phyloP scores from a whole-genome alignment of 2,113 vertebrate species.

The Phyllostomus discolor region DNA sequence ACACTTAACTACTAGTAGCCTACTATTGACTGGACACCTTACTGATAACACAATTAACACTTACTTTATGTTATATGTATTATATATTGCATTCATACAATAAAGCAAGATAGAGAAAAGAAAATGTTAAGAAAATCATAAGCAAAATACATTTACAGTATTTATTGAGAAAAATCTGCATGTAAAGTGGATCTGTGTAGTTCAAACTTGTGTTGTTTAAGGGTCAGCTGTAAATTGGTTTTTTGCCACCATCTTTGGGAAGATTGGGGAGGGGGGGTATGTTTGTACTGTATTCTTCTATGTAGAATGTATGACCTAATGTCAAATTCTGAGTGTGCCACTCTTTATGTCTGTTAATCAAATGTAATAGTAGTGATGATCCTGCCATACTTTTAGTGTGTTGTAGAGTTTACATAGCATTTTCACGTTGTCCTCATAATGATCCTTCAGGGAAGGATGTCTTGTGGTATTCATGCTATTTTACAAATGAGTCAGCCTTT shows the following conservation, averaged over 20 bases:
- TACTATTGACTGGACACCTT: not conserved
- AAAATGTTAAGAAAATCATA: not conserved
- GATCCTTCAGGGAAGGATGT: not conserved
- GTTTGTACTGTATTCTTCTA: not conserved
- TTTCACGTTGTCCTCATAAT: conserved; percentile 3
- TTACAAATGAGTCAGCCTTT: conserved; percentile 9
- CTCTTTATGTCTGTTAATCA: not conserved
- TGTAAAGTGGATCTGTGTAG: not conserved
- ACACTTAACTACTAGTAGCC: not conserved
- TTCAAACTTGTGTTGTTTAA: not conserved
- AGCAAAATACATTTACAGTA: not conserved
- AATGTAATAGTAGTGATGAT: conserved; percentile 23
- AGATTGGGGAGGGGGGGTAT: not conserved
- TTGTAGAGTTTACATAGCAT: not conserved
- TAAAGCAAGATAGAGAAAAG: not conserved
- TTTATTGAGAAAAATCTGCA: not conserved
- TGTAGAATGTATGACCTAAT: conserved; percentile 10
- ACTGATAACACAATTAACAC: not conserved
- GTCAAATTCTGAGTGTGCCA: not conserved
- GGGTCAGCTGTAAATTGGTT: not conserved
- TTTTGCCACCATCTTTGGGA: not conserved
- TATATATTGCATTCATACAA: not conserved
- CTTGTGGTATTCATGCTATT: not conserved
- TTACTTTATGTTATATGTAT: not conserved
- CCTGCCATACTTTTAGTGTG: not conserved